phyloP scores from a whole-genome alignment of 2,888 invertebrate genomes.

The Melanophora roralis region DNA sequence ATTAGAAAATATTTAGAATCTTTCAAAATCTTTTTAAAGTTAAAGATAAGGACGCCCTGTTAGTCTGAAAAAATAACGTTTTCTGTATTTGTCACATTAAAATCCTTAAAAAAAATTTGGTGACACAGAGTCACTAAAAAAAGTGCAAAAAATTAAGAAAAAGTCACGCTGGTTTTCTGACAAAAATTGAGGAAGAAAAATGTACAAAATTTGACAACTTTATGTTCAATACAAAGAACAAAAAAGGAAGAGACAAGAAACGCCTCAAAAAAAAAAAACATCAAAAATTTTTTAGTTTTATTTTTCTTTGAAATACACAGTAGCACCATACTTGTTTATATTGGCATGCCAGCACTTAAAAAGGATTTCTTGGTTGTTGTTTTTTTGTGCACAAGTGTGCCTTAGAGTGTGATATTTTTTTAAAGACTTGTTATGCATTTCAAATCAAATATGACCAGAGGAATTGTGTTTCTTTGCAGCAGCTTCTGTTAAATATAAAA shows the following conservation, averaged over 20 bases:
- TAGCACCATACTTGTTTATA: not conserved
- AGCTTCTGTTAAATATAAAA: not conserved
- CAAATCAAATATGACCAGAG: conserved; percentile 54
- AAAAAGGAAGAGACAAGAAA: not conserved
- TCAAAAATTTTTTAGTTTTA: too few relatives aligned
- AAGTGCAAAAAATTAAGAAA: not conserved
- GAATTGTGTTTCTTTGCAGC: conserved; percentile 36
- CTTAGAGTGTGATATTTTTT: not conserved
- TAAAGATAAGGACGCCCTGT: too few relatives aligned
- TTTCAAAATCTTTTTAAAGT: too few relatives aligned
- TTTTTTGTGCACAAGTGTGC: not conserved
- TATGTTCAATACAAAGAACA: not conserved
- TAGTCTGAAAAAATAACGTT: too few relatives aligned
- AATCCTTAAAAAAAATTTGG: conserved; percentile 3
- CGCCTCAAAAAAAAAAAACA: not conserved
- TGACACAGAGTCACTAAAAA: not conserved
- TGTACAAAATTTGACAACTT: conserved; percentile 25
- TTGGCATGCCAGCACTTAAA: not conserved
- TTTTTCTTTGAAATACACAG: too few relatives aligned
- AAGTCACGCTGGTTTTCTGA: too few relatives aligned
- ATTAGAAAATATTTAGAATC: too few relatives aligned
- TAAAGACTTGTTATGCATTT: conserved; percentile 52
- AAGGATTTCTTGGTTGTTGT: not conserved
- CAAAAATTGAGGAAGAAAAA: conserved; percentile 15
- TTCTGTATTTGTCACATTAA: not conserved